Evolutionary conservation across 2,113 vertebrate species (phyloP).

Genomic region (Pantherophis guttatus): DNA sequence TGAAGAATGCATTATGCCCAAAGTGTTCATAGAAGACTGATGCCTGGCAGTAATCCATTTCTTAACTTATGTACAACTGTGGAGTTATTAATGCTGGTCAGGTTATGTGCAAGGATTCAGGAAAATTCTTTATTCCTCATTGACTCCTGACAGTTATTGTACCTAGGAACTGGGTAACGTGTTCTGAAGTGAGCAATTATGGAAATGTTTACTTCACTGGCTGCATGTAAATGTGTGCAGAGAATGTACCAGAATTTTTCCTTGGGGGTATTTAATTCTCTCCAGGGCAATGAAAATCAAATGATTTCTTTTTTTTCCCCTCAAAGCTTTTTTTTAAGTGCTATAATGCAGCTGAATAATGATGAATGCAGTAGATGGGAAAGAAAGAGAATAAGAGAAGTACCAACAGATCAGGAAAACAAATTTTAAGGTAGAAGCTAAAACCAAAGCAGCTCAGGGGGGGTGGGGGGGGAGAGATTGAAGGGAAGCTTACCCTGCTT

Average conservation of each 20-base stretch:
- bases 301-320: constrained; percentile 78
- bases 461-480: neutral
- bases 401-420: constrained; percentile 62
- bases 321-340: constrained; percentile 72
- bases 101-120: constrained; percentile 87
- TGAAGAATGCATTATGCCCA: constrained; percentile 60
- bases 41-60: constrained; percentile 86
- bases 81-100: constrained; percentile 92
- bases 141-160: constrained; percentile 86
- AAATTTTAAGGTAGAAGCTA: constrained; percentile 63
- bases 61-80: constrained; percentile 78
- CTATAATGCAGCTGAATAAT: constrained; percentile 88
- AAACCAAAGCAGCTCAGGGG: constrained; percentile 44
- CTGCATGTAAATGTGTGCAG: constrained; percentile 91
- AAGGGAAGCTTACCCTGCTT: constrained; percentile 37
- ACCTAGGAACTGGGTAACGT: constrained; percentile 89
- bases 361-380: constrained; percentile 80
- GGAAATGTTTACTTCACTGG: constrained; percentile 97
- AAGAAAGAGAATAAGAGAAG: constrained; percentile 44
- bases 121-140: constrained; percentile 91
- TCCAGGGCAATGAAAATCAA: constrained; percentile 94
- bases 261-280: constrained; percentile 91
- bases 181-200: constrained; percentile 94
- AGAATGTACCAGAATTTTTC: constrained; percentile 92
- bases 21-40: constrained; percentile 72